Conservation (phyloP, 1,140 invertebrate species). For the Sarcophaga peregrina region DNA sequence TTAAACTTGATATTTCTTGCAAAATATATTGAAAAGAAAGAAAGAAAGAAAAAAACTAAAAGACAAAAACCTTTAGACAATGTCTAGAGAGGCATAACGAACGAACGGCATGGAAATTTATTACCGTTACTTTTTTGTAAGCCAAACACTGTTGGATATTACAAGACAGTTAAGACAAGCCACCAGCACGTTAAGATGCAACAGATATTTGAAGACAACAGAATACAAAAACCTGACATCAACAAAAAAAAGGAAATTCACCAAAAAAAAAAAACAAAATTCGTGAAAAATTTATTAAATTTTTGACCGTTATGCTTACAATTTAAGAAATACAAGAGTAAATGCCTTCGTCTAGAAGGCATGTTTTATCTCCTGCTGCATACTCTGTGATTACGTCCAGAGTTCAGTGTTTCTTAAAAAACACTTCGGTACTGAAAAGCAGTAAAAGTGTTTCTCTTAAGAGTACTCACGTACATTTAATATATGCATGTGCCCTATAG, state of each 20-base stretch:
- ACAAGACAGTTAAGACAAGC: too few relatives aligned
- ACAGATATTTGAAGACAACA: neutral
- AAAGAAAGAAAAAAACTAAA: neutral
- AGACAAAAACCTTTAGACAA: constrained; percentile 1
- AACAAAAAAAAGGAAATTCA: neutral
- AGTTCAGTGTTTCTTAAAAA: neutral
- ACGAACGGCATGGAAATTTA: neutral
- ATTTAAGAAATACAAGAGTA: neutral
- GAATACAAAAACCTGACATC: neutral
- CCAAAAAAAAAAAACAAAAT: neutral
- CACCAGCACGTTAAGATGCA: too few relatives aligned
- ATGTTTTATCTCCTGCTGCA: neutral
- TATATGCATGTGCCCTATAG: too few relatives aligned
- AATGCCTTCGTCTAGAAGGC: neutral
- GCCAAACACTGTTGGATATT: too few relatives aligned
- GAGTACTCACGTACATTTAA: too few relatives aligned
- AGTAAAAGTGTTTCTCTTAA: neutral
- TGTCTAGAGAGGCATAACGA: neutral
- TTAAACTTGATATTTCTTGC: constrained; percentile 24
- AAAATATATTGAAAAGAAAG: neutral
- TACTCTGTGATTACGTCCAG: neutral
- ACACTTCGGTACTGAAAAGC: neutral
- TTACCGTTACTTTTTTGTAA: neutral
- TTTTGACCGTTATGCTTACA: neutral
- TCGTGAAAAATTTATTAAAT: too few relatives aligned